phyloP scores from a whole-genome alignment of 2,888 invertebrate genomes.

The Apodemia hepburni region DNA sequence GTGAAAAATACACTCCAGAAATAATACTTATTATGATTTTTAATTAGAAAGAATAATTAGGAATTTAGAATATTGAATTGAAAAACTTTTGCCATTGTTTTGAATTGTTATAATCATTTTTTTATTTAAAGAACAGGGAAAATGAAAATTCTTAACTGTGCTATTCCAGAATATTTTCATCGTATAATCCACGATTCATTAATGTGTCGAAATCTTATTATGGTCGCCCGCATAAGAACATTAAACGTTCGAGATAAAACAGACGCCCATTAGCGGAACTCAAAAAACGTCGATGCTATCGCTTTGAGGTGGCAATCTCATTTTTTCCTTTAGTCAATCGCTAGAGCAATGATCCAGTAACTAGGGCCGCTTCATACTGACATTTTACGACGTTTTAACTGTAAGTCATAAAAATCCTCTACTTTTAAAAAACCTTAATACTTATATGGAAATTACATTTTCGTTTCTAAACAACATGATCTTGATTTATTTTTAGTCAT shows the following conservation, averaged over 20 bases:
- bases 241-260: conserved; percentile 76
- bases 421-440: background rate
- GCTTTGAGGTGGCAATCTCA: conserved; percentile 72
- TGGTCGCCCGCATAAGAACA: conserved; percentile 74
- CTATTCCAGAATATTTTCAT: background rate
- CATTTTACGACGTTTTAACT: background rate
- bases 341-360: conserved; percentile 67
- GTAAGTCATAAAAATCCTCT: background rate
- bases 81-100: background rate
- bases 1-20: too few species aligned
- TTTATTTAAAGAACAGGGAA: background rate
- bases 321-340: conserved; percentile 73
- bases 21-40: too few species aligned
- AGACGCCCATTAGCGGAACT: conserved; percentile 70
- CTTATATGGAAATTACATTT: too few species aligned
- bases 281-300: conserved; percentile 68
- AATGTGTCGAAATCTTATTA: conserved; percentile 77
- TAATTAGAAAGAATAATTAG: too few species aligned
- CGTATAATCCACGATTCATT: conserved; percentile 56
- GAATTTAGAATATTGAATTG: too few species aligned
- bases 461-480: too few species aligned
- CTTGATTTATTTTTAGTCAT: too few species aligned
- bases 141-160: background rate
- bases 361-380: conserved; percentile 28
- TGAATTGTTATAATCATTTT: background rate